These are phyloP conservation scores for Xiphophorus maculatus DNA, from an alignment of 2,113 vertebrate species.

Conservation along the genomic window DNA sequence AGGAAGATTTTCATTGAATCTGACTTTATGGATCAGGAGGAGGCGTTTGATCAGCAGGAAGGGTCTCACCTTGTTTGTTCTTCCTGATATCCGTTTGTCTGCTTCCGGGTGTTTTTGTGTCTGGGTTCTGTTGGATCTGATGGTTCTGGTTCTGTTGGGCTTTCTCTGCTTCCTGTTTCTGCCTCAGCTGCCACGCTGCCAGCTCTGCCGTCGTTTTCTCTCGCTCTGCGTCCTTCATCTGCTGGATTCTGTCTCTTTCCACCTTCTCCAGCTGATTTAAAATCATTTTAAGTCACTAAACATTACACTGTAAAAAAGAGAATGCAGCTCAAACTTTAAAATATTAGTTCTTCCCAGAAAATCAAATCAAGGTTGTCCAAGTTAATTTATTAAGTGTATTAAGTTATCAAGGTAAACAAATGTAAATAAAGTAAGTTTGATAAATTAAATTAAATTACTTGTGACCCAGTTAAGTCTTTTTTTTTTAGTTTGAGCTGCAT, in stretches of 20 bases:
- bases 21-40: not conserved
- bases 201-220: slow-evolving; percentile 83
- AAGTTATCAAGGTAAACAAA: too few species aligned
- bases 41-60: not conserved
- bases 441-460: too few species aligned
- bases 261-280: slow-evolving; percentile 87
- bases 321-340: too few species aligned
- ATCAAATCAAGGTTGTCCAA: too few species aligned
- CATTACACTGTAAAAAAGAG: not conserved
- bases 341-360: too few species aligned
- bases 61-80: slow-evolving; percentile 40
- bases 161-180: slow-evolving; percentile 68
- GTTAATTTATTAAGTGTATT: too few species aligned
- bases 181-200: slow-evolving; percentile 81
- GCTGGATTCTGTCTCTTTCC: slow-evolving; percentile 85
- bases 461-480: too few species aligned
- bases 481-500: too few species aligned
- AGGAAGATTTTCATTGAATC: not conserved
- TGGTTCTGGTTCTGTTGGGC: slow-evolving; percentile 40
- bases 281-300: not conserved
- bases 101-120: slow-evolving; percentile 31
- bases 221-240: slow-evolving; percentile 84
- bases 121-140: slow-evolving; percentile 21
- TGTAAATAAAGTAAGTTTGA: too few species aligned
- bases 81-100: slow-evolving; percentile 36